These are phyloP conservation scores for Pseudomyrmex concolor DNA, from an alignment of 1,140 invertebrate species.

Conservation along the genomic window DNA sequence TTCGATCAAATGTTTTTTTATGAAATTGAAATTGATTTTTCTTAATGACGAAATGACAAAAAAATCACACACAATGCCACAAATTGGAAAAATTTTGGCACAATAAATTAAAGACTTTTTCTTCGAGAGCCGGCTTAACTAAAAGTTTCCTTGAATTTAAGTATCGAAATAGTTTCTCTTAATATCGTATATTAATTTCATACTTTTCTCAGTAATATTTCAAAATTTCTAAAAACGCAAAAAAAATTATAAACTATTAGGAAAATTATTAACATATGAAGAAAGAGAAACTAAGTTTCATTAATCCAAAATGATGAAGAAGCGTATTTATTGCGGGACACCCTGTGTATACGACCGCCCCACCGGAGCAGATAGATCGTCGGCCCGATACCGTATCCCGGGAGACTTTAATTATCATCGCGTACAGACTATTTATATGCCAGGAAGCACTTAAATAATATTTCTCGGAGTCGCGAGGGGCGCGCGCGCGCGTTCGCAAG, in stretches of 20 bases:
- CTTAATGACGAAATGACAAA: neutral
- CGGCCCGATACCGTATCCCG: conserved; percentile 70
- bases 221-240: too few relatives aligned
- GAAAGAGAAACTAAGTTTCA: neutral
- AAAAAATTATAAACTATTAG: neutral
- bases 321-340: conserved; percentile 16
- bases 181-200: neutral
- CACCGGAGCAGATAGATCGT: conserved; percentile 73
- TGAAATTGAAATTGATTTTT: conserved; percentile 13
- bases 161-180: too few relatives aligned
- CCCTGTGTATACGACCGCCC: conserved; percentile 58
- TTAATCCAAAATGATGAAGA: neutral
- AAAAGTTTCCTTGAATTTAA: neutral
- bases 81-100: neutral
- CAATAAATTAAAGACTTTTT: neutral
- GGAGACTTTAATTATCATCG: conserved; percentile 84
- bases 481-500: conserved; percentile 37
- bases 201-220: too few relatives aligned
- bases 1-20: neutral
- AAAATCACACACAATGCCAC: neutral
- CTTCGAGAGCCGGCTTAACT: too few relatives aligned
- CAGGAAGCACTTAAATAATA: conserved; percentile 86
- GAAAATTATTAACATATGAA: neutral
- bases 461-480: conserved; percentile 79
- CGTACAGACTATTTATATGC: conserved; percentile 84